These are phyloP conservation scores for Umimayanthus kanabou DNA, from an alignment of 92 coral and sea anemone species.

Conservation along the genomic window DNA sequence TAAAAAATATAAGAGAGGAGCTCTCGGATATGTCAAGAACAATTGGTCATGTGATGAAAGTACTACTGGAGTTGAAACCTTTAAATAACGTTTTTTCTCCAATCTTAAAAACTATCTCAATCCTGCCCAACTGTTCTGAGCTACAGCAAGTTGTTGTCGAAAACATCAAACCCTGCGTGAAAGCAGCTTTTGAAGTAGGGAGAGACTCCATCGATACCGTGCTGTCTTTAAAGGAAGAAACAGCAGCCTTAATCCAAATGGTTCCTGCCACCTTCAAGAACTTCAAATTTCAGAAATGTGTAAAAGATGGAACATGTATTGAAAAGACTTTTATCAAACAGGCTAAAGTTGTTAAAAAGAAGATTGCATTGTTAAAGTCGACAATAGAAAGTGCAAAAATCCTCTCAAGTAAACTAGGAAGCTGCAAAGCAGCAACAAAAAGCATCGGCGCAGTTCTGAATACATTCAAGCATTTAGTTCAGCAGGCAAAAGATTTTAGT, in stretches of 20 bases:
- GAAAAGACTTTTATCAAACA: conserved; percentile 69
- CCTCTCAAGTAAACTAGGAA: conserved; percentile 21
- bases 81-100: conserved; percentile 65
- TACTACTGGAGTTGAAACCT: conserved; percentile 66
- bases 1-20: conserved; percentile 21
- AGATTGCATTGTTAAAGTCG: conserved; percentile 40
- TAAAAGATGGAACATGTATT: conserved; percentile 72
- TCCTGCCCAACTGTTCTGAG: conserved; percentile 62
- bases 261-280: conserved; percentile 66
- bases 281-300: conserved; percentile 67
- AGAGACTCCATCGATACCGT: conserved; percentile 44
- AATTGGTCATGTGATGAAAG: conserved; percentile 45
- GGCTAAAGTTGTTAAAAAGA: conserved; percentile 54
- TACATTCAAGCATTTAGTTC: conserved; percentile 16
- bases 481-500: conserved; percentile 31
- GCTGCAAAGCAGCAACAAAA: conserved; percentile 42
- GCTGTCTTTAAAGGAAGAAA: conserved; percentile 16
- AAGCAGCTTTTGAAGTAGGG: conserved; percentile 62
- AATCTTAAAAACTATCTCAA: conserved; percentile 51
- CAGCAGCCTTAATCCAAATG: conserved; percentile 51
- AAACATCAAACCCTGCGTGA: conserved; percentile 61
- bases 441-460: conserved; percentile 32
- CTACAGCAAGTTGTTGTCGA: conserved; percentile 41
- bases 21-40: not conserved
- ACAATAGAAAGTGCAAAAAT: conserved; percentile 51